These are phyloP conservation scores for Periophthalmus modestus DNA, from an alignment of 2,113 vertebrate genomes.

Conservation along the genomic window DNA sequence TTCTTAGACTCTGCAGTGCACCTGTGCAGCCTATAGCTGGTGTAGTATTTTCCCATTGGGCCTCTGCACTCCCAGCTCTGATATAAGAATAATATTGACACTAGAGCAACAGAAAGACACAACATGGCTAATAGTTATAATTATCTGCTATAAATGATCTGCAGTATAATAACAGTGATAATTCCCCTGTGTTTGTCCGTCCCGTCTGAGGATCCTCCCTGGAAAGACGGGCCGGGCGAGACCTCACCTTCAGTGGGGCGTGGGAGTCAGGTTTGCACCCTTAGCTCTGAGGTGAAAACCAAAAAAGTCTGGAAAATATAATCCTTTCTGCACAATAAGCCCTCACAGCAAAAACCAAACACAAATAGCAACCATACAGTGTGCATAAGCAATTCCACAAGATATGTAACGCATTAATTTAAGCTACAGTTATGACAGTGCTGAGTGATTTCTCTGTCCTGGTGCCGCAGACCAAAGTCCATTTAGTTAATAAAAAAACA, in stretches of 20 bases:
- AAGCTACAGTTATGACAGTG: constrained; percentile 55
- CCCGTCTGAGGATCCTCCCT: constrained; percentile 65
- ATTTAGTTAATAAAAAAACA: constrained; percentile 71
- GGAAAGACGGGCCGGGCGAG: constrained; percentile 49
- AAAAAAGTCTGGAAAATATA: constrained; percentile 28
- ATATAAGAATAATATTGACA: constrained; percentile 68
- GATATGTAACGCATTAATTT: constrained; percentile 54
- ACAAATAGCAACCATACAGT: constrained; percentile 28
- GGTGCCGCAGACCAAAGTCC: constrained; percentile 56
- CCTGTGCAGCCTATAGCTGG: neutral
- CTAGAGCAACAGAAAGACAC: constrained; percentile 54
- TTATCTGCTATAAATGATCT: constrained; percentile 65
- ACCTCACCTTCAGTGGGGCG: constrained; percentile 46
- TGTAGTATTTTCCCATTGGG: constrained; percentile 44
- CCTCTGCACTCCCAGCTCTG: constrained; percentile 25
- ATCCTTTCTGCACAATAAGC: constrained; percentile 25
- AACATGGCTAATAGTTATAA: constrained; percentile 64
- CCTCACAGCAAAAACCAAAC: constrained; percentile 12
- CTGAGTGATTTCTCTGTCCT: constrained; percentile 66
- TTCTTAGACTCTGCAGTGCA: neutral
- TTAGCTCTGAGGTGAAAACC: constrained; percentile 33
- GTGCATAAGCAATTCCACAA: constrained; percentile 14
- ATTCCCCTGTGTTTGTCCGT: constrained; percentile 59
- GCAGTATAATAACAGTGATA: constrained; percentile 60
- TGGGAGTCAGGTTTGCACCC: constrained; percentile 30